Base-by-base conservation (phyloP, 2,888 invertebrate species). In the Lasioglossum malachurum region DNA sequence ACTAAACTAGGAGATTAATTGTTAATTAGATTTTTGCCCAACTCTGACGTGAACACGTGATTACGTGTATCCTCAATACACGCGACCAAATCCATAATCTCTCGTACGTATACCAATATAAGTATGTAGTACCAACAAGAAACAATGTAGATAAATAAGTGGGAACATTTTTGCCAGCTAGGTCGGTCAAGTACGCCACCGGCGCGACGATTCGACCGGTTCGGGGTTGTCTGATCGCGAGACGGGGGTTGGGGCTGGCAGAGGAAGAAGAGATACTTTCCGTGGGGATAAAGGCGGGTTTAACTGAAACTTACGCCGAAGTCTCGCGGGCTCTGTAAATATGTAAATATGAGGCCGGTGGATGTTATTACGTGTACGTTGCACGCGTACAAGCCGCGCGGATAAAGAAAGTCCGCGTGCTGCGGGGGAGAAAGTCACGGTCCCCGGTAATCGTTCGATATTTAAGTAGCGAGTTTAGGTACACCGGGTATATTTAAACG, bases 401-500 rank as follows among this genome's bases (percentile, higher is more conserved):
- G 76, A 84, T 86, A 82, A 87, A 88, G 87, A 80, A 82, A 27
- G 75, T 53, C 64, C 75, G 57, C 73, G 76, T 60, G 53, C 80
- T 27, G 14, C 71, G 75, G 53, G 60, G 80, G 88, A 79, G 87
- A 86, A 83, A 83, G 76, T 86, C 78, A 73, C 79, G 77, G 72
- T 73, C 75, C 74, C 80, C 38, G 78, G 89, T 93, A 94, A 94
- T 95, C 94, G 94, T 93, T 92, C 93, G 94, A 92, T 94, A 93
- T 94, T 94, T 94, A 94, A 94, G 94, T 94, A 94, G 93, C 92
- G 91, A 94, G 93, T 94, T 94, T 93, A 93, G 94, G 92, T 93
- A 93, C 94, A 94, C 93, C 92, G 93, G 93, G 94, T 94, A 94
- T 94, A 95, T 95, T 95, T 94, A 94, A 94, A 94, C 94, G 93